A percentile compares a stretch with the other conserved stretches of the same genome.
These are phyloP conservation scores for Marmota monax DNA, from an alignment of 2,113 vertebrate species.

Conservation along the genomic window DNA sequence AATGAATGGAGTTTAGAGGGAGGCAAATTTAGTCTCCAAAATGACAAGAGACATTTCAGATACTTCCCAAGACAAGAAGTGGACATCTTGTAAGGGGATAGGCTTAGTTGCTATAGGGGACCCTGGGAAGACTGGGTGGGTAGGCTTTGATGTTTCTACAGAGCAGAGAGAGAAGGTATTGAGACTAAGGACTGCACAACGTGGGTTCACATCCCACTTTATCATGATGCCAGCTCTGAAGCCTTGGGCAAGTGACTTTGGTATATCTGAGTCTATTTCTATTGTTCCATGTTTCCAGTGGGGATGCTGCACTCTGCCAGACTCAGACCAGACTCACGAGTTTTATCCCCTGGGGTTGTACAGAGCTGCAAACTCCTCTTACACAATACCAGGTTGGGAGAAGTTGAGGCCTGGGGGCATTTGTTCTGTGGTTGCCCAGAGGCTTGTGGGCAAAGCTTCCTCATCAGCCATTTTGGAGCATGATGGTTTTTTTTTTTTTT, in stretches of 20 bases:
- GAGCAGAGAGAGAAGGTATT: not conserved
- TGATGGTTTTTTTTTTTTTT: no score
- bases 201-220: not conserved
- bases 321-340: accelerated
- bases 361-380: not conserved
- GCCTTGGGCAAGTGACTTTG: not conserved
- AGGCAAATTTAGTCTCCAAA: not conserved
- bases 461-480: not conserved
- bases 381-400: not conserved
- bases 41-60: not conserved
- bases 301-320: not conserved
- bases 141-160: not conserved
- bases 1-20: not conserved
- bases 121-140: not conserved
- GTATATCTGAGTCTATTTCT: not conserved
- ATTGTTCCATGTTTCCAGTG: not conserved
- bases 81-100: not conserved
- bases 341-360: not conserved
- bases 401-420: not conserved
- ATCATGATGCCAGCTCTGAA: not conserved
- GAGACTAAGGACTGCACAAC: not conserved
- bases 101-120: not conserved
- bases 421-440: not conserved
- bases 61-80: not conserved
- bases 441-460: not conserved